These are phyloP conservation scores for Catharus bicknelli DNA, from an alignment of 2,113 vertebrate species.

Conservation along the genomic window DNA sequence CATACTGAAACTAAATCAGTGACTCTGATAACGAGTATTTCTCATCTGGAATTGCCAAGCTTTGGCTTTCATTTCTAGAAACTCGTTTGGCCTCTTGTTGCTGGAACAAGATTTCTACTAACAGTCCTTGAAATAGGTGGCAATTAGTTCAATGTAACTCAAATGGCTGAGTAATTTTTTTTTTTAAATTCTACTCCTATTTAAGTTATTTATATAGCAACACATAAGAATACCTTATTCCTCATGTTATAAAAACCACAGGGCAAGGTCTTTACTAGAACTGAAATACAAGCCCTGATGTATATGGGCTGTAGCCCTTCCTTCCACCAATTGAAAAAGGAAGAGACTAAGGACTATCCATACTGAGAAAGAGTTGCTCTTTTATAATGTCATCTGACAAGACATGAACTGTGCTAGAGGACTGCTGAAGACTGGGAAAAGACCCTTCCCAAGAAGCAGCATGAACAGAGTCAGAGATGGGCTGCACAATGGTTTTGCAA, in stretches of 20 bases:
- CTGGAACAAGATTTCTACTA: neutral
- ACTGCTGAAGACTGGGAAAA: neutral
- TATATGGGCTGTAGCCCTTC: neutral
- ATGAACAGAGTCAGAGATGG: neutral
- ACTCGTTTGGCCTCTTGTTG: neutral
- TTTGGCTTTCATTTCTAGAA: neutral
- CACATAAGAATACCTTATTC: neutral
- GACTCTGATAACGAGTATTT: neutral
- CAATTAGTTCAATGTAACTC: neutral
- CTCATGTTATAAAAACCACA: neutral
- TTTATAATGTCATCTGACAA: neutral
- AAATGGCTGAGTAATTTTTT: neutral
- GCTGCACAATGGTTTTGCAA: neutral
- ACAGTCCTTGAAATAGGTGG: neutral
- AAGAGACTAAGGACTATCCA: neutral
- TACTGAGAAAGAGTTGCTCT: neutral
- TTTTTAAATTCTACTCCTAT: neutral
- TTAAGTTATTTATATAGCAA: neutral
- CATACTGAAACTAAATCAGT: neutral
- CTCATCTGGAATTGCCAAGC: neutral
- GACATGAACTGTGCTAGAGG: neutral
- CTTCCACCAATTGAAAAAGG: neutral
- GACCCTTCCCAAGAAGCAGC: neutral
- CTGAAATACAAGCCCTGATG: neutral
- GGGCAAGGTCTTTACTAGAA: neutral